Percentiles rank a stretch among this genome's conserved stretches.
Evolutionary conservation across 2,113 vertebrate genomes (phyloP).

Genomic region (Sinocyclocheilus anshuiensis): DNA sequence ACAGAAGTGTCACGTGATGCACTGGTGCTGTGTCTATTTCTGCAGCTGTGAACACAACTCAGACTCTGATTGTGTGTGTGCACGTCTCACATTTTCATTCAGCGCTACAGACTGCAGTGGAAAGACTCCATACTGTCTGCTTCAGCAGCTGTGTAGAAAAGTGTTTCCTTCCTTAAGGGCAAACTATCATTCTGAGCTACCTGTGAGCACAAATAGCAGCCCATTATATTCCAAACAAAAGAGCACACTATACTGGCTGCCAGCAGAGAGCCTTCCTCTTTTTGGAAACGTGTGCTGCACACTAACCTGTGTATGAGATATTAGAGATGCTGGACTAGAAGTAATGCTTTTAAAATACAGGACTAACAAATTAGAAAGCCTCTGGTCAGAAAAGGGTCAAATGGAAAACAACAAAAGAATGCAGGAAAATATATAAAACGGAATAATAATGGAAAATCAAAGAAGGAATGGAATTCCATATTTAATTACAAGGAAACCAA

Average conservation of each 20-base stretch:
- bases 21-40: neutral
- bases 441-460: too few relatives aligned
- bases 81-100: slow-evolving; percentile 4
- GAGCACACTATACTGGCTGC: neutral
- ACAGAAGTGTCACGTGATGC: neutral
- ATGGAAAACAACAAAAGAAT: too few relatives aligned
- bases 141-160: slow-evolving; percentile 7
- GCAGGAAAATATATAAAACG: too few relatives aligned
- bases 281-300: slow-evolving; percentile 14
- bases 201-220: slow-evolving; percentile 24
- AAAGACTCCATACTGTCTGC: neutral
- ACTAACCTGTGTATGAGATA: neutral
- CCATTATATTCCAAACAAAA: slow-evolving; percentile 36
- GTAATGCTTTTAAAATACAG: neutral
- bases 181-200: slow-evolving; percentile 7
- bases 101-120: neutral
- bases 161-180: slow-evolving; percentile 1
- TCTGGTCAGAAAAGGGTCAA: too few relatives aligned
- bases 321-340: neutral
- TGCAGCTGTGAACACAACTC: neutral
- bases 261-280: neutral
- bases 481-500: neutral
- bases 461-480: too few relatives aligned
- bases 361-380: too few relatives aligned
- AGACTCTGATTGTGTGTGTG: neutral